Base-by-base conservation (phyloP, 2,113 vertebrate genomes). In the Pongo abelii region DNA sequence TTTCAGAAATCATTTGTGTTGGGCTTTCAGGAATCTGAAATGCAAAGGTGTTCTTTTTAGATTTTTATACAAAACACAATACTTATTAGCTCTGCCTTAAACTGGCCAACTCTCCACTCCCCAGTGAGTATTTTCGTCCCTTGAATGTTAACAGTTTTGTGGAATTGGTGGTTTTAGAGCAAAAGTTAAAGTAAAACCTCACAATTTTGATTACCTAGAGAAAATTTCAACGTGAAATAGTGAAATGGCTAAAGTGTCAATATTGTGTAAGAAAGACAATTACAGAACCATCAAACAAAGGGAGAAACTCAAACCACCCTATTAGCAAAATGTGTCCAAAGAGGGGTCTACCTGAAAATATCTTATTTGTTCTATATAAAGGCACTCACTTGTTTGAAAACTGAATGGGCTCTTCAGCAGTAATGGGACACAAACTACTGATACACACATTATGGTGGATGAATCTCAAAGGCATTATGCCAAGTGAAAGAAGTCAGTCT, bases 131-230 rank as follows among this genome's bases (percentile, higher is more conserved):
- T 48, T 83, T 70, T 84, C n/a, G 84, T 57, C 50, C 50, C 38
- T 78, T n/a, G 38, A 91, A 40, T 70, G 57, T 40, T 64, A 50
- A 70, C 32, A 74, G 30, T 75, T 35, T 85, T 52, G 17, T 61
- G 57, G 40, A 57, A n/a, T 52, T 52, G 50, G 48, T 79, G 55
- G 16, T 25, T 74, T 52, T 55, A 57, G 52, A 52, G 32, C 6
- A 46, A 75, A 84, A 84, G 20, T 57, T 80, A 74, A 75, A 97
- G 38, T 43, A 84, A 97, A 92, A 69, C 43, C 20, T 75, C 80
- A 86, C 50, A 22, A 52, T 70, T 93, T 61, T 61, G 78, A 93
- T 64, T 55, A 40, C 48, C 57, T 77, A 48, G 59, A n/a, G 81
- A 80, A 70, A 93, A 55, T 23, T 87, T 80, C 75, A 61, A 20